These are phyloP conservation scores for Pogonocichla stellata DNA, from an alignment of 2,113 vertebrate species.

Conservation along the genomic window DNA sequence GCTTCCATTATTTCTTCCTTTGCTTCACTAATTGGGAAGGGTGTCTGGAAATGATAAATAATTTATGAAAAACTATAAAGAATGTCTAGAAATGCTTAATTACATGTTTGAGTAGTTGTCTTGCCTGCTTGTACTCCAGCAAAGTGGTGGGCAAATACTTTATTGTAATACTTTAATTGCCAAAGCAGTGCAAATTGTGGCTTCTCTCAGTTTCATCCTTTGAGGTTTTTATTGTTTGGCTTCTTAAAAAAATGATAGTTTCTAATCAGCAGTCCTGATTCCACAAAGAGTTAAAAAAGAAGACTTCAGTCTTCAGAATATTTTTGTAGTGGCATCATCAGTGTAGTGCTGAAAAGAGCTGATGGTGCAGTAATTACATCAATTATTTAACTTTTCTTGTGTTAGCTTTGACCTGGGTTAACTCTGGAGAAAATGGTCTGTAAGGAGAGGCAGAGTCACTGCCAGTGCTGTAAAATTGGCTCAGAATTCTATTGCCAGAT, in stretches of 20 bases:
- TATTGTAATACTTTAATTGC: not conserved
- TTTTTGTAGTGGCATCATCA: not conserved
- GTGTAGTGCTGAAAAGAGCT: not conserved
- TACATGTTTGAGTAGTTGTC: not conserved
- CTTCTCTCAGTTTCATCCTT: not conserved
- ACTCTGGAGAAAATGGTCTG: not conserved
- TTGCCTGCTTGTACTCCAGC: not conserved
- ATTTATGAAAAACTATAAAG: not conserved
- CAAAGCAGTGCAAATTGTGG: not conserved
- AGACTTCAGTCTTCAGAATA: not conserved
- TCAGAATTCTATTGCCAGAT: not conserved
- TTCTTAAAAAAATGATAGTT: not conserved
- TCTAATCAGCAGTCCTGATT: not conserved
- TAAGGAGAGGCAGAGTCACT: not conserved
- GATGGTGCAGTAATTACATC: slow-evolving; percentile 16
- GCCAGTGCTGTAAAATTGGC: not conserved
- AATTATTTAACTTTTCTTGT: not conserved
- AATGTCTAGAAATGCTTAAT: slow-evolving; percentile 5
- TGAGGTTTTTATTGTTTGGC: not conserved
- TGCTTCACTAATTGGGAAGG: not conserved
- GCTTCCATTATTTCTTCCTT: not conserved
- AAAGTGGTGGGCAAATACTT: not conserved
- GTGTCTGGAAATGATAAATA: not conserved
- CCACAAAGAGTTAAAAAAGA: not conserved
- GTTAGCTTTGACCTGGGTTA: not conserved